Percentiles rank a stretch among this genome's conserved stretches.
Evolutionary conservation across 2,797 vertebrate genomes (phyloP).

Genomic region (Rhincodon typus): DNA sequence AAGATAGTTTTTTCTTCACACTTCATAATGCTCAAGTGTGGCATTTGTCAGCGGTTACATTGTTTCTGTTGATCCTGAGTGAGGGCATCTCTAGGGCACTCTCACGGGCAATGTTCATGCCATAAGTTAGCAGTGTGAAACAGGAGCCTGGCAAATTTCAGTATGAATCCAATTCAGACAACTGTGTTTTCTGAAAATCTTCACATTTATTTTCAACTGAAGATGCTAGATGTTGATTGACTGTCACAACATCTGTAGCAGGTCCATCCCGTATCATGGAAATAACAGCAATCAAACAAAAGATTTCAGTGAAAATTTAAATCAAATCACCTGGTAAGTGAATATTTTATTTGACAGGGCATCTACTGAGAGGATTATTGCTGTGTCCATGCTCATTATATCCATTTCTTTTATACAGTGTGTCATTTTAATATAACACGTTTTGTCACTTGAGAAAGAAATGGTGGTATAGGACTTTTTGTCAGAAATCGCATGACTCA

Average conservation of each 20-base stretch:
- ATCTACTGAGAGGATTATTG: neutral
- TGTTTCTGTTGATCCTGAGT: neutral
- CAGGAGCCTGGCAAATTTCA: neutral
- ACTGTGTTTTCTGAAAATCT: neutral
- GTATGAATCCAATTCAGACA: neutral
- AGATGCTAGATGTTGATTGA: neutral
- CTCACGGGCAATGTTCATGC: neutral
- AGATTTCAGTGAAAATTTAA: neutral
- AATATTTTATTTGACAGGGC: neutral
- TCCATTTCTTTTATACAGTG: neutral
- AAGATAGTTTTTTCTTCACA: neutral
- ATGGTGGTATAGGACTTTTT: neutral
- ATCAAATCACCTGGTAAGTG: neutral
- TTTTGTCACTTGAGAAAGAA: conserved; percentile 5
- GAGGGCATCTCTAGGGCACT: neutral
- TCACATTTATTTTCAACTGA: neutral
- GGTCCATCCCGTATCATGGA: neutral
- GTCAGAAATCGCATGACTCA: neutral
- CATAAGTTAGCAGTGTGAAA: neutral
- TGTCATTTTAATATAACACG: neutral
- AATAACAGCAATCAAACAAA: no score
- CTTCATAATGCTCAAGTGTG: neutral
- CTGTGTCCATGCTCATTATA: neutral
- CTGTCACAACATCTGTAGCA: neutral
- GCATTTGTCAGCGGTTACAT: neutral